A percentile compares a stretch with the other conserved stretches of the same genome.
phyloP scores from a whole-genome alignment of 2,113 vertebrate genomes.

The Fulmarus glacialis region DNA sequence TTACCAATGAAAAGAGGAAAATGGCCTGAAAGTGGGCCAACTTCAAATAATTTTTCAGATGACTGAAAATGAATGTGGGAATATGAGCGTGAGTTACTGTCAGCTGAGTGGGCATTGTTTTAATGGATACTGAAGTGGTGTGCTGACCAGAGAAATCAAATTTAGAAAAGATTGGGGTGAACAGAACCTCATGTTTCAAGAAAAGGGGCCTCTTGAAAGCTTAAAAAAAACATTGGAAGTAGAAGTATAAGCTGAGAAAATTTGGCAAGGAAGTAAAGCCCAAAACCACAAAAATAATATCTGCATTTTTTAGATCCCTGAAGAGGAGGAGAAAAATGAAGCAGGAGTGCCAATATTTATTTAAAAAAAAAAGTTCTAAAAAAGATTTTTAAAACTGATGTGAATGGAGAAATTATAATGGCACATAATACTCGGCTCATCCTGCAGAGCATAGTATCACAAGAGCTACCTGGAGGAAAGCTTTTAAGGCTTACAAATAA shows the following conservation, averaged over 20 bases:
- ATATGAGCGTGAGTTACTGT: background rate
- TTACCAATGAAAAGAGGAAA: background rate
- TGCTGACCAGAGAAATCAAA: slow-evolving; percentile 35
- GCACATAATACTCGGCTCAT: background rate
- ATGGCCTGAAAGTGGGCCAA: background rate
- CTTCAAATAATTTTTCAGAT: slow-evolving; percentile 22
- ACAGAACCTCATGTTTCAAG: slow-evolving; percentile 50
- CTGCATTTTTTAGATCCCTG: slow-evolving; percentile 61
- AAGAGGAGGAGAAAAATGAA: slow-evolving; percentile 53
- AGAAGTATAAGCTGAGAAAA: slow-evolving; percentile 39
- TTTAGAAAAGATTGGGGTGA: slow-evolving; percentile 14
- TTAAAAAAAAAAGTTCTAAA: background rate
- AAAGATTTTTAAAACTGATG: background rate
- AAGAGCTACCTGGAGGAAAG: background rate
- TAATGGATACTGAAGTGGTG: background rate
- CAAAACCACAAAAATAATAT: slow-evolving; percentile 70
- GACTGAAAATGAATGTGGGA: slow-evolving; percentile 1
- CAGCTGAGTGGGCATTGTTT: slow-evolving; percentile 26
- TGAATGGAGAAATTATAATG: slow-evolving; percentile 2
- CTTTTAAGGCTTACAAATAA: background rate
- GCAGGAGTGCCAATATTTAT: slow-evolving; percentile 41
- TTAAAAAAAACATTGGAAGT: slow-evolving; percentile 47
- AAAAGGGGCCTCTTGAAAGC: slow-evolving; percentile 55
- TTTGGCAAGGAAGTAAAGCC: slow-evolving; percentile 48
- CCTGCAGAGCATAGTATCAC: background rate